Evolutionary conservation across 1,140 invertebrate genomes (phyloP), one percentile per base, ranked within the genome.

Genomic region (Drosophila lini): DNA sequence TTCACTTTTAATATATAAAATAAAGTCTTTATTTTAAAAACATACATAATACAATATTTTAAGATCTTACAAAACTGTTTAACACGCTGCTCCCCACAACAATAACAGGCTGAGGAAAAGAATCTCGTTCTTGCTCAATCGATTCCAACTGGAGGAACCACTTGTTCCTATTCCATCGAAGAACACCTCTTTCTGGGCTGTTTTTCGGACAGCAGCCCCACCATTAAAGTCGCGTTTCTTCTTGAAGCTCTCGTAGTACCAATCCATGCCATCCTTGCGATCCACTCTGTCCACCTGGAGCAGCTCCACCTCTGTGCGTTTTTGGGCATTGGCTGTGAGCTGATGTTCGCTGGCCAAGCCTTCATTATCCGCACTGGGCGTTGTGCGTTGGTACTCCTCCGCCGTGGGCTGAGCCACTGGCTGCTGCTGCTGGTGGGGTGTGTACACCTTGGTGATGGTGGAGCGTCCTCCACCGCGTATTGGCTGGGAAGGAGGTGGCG

Each of bases 171-270:
- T 47, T 42, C 68, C 76, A 16, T 78, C 71, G 42, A 67, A 41
- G 36, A 55, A 45, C 5, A 83, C 64, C 28, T 90, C 81, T 34
- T 88, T 83, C 25, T 77, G 62, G 25, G 57, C 38, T 13, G 78
- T 48, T 31, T 74, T 73, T 16, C 68, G 41, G 15, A 81, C 61
- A 28, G 75, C 61, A 34, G 70, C 45, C 2, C 79, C 79, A 5
- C 62, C 81, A 2, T 67, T 69, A 4, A 81, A 90, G 13, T 80
- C 89, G 0, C 67, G 82, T 40, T 84, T 89, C 48, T 94, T 94
- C 78, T 96, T 96, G 73, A 96, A 96, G 85, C 95, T 95, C 32
- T 94, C 94, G 75, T 95, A 96, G 69, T 96, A 96, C 96, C 96
- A 96, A 80, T 95, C 95, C 75, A 94, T 93, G 19, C 94, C 93